Evolutionary conservation across 2,113 vertebrate species (phyloP).

Genomic region (Ancistrus triradiatus): DNA sequence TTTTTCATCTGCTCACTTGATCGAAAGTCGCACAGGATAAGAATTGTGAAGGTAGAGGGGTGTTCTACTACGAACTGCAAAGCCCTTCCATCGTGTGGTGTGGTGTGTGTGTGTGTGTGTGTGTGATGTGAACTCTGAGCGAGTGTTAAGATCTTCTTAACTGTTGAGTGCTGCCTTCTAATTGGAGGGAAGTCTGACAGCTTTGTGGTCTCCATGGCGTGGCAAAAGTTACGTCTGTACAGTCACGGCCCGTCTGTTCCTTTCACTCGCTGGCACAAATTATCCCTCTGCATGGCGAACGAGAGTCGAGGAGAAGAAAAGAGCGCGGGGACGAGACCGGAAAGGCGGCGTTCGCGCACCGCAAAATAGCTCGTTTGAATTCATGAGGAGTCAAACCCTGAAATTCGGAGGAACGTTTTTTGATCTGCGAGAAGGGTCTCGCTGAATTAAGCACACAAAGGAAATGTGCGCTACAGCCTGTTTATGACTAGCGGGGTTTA

Average conservation of each 20-base stretch:
- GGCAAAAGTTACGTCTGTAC: background rate
- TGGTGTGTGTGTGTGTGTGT: slow-evolving; percentile 8
- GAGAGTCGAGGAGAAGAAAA: background rate
- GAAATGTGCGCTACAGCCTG: too few relatives aligned
- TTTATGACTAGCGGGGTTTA: too few relatives aligned
- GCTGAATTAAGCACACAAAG: slow-evolving; percentile 1
- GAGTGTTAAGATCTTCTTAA: slow-evolving; percentile 13
- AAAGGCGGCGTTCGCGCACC: slow-evolving; percentile 13
- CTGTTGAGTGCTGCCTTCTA: slow-evolving; percentile 17
- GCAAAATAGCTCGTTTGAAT: slow-evolving; percentile 21
- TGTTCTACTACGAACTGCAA: too few relatives aligned
- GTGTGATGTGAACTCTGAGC: slow-evolving; percentile 7
- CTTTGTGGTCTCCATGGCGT: slow-evolving; percentile 9
- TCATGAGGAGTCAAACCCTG: slow-evolving; percentile 17
- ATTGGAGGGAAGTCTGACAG: slow-evolving; percentile 25
- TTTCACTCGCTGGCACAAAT: slow-evolving; percentile 4
- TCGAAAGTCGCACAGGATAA: too few relatives aligned
- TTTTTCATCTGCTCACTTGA: too few relatives aligned
- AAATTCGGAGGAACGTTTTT: background rate
- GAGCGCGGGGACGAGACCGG: background rate
- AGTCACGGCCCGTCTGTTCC: slow-evolving; percentile 17
- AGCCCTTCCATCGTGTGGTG: too few relatives aligned
- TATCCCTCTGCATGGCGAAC: slow-evolving; percentile 11
- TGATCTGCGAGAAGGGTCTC: background rate
- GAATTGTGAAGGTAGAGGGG: too few relatives aligned